These are phyloP conservation scores for Pharmacophagus antenor DNA, from an alignment of 2,888 invertebrate genomes.

Conservation along the genomic window DNA sequence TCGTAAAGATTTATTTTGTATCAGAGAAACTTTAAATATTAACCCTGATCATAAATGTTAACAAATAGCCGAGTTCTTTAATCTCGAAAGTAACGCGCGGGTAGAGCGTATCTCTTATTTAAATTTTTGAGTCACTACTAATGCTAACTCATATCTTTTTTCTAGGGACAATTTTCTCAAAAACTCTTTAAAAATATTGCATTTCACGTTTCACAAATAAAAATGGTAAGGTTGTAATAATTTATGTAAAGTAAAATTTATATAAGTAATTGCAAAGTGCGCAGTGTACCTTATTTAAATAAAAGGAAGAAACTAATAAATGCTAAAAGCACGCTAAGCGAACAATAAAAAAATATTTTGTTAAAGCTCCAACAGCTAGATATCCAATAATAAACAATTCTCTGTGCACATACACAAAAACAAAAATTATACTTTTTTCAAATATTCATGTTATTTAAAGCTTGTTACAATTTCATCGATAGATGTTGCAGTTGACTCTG, in stretches of 20 bases:
- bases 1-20: slow-evolving; percentile 14
- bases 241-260: too few relatives aligned
- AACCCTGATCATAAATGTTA: slow-evolving; percentile 43
- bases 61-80: slow-evolving; percentile 47
- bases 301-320: too few relatives aligned
- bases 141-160: slow-evolving; percentile 8
- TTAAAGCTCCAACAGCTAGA: background rate
- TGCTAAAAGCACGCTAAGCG: background rate
- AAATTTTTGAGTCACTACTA: slow-evolving; percentile 12
- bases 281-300: too few relatives aligned
- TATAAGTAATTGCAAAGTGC: too few relatives aligned
- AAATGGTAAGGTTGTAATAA: too few relatives aligned
- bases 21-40: slow-evolving; percentile 35
- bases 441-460: slow-evolving; percentile 14
- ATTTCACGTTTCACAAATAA: too few relatives aligned
- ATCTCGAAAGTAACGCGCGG: slow-evolving; percentile 48
- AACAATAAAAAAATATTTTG: background rate
- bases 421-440: slow-evolving; percentile 2
- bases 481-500: slow-evolving; percentile 8
- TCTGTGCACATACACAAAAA: slow-evolving; percentile 23
- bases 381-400: background rate
- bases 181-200: too few relatives aligned
- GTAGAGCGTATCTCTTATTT: slow-evolving; percentile 5
- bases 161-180: too few relatives aligned
- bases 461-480: slow-evolving; percentile 9